Percentiles rank a stretch among this genome's conserved stretches.
phyloP scores from a whole-genome alignment of 2,888 invertebrate species.

The Pammene aurita region DNA sequence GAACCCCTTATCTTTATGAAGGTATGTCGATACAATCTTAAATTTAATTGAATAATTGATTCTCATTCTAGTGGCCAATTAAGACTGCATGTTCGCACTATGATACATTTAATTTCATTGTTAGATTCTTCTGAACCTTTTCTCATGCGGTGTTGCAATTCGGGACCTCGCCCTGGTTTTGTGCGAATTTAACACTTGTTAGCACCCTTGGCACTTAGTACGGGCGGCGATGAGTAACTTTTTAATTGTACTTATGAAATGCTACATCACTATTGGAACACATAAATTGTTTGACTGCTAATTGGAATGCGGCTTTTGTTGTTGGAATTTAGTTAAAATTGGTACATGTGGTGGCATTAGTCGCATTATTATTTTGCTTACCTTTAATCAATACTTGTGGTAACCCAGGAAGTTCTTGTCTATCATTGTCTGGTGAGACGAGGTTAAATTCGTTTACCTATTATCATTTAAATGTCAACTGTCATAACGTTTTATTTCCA shows the following conservation, averaged over 20 bases:
- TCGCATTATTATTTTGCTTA: not conserved
- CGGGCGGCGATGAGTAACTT: slow-evolving; percentile 36
- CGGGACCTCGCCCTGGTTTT: slow-evolving; percentile 72
- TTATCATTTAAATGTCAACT: slow-evolving; percentile 16
- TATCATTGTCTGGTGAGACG: not conserved
- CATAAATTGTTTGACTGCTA: slow-evolving; percentile 1
- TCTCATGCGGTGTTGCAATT: slow-evolving; percentile 73
- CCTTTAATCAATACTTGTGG: not conserved
- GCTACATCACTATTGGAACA: slow-evolving; percentile 8
- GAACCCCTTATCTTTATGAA: slow-evolving; percentile 42
- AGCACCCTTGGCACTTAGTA: slow-evolving; percentile 52
- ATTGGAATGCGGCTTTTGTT: slow-evolving; percentile 3
- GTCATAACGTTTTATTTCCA: slow-evolving; percentile 3
- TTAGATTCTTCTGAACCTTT: slow-evolving; percentile 53
- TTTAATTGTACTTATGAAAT: slow-evolving; percentile 40
- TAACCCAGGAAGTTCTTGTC: not conserved
- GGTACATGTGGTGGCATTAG: not conserved
- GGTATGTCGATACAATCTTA: slow-evolving; percentile 38
- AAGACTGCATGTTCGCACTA: slow-evolving; percentile 45
- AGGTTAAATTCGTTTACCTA: slow-evolving; percentile 1
- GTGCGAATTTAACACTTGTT: slow-evolving; percentile 66
- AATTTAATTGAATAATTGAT: slow-evolving; percentile 41
- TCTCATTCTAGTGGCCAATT: slow-evolving; percentile 33
- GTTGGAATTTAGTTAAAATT: not conserved
- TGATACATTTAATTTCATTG: slow-evolving; percentile 63